A percentile compares a stretch with the other conserved stretches of the same genome.
These are phyloP conservation scores for Euzetes globulus DNA, from an alignment of 2,888 invertebrate species.

Conservation along the genomic window DNA sequence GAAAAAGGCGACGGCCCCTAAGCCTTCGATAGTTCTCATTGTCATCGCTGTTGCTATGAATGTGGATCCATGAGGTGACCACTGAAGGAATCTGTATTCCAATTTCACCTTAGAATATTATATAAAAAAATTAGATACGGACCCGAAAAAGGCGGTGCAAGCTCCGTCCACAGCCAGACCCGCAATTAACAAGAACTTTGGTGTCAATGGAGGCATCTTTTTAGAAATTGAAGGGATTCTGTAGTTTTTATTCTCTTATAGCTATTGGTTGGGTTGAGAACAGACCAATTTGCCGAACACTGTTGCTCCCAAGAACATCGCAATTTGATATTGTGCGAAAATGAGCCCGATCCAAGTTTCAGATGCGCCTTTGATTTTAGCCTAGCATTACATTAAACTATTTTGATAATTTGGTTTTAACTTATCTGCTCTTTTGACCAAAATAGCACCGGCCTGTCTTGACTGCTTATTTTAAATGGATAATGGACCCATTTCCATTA, in stretches of 20 bases:
- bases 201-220: background rate
- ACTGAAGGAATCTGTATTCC: constrained; percentile 16
- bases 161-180: background rate
- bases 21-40: background rate
- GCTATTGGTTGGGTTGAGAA: too few relatives aligned
- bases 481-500: too few relatives aligned
- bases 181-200: background rate
- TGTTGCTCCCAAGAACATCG: background rate
- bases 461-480: too few relatives aligned
- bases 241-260: too few relatives aligned
- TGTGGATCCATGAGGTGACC: background rate
- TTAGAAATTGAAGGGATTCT: too few relatives aligned
- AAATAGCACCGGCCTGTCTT: too few relatives aligned
- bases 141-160: background rate
- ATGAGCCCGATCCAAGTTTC: constrained; percentile 4
- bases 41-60: background rate
- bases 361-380: background rate
- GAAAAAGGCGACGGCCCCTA: constrained; percentile 5
- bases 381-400: background rate
- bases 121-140: too few relatives aligned
- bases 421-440: too few relatives aligned
- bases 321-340: background rate
- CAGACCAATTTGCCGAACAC: constrained; percentile 3
- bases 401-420: background rate
- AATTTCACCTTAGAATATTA: too few relatives aligned